These are phyloP conservation scores for Esox lucius DNA, from an alignment of 2,797 vertebrate species.

Conservation along the genomic window DNA sequence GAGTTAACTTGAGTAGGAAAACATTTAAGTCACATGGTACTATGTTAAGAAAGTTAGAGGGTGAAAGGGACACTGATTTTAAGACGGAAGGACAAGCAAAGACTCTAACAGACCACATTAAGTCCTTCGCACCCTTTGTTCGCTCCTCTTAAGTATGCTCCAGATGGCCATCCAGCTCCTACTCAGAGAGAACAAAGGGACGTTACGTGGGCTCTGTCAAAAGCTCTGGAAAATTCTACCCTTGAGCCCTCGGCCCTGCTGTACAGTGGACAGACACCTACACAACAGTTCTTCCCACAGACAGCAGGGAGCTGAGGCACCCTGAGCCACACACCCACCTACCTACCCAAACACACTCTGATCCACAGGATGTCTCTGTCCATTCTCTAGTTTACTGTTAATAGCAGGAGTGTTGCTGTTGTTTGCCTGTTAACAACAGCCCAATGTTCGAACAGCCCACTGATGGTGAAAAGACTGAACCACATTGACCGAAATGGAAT, in stretches of 20 bases:
- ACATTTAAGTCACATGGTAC: background rate
- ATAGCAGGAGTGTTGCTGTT: constrained; percentile 33
- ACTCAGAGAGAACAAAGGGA: constrained; percentile 30
- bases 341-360: background rate
- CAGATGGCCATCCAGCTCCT: constrained; percentile 8
- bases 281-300: background rate
- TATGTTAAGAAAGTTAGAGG: background rate
- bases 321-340: background rate
- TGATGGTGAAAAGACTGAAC: constrained; percentile 31
- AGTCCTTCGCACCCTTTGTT: background rate
- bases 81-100: background rate
- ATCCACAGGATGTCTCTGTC: background rate
- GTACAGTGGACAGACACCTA: background rate
- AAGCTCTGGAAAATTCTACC: constrained; percentile 16
- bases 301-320: background rate
- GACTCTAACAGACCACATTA: background rate
- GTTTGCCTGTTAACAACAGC: constrained; percentile 45
- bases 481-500: constrained; percentile 31
- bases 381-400: constrained; percentile 20
- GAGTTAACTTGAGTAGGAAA: background rate
- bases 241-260: constrained; percentile 18
- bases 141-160: constrained; percentile 44
- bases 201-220: constrained; percentile 26
- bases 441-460: constrained; percentile 35
- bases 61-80: constrained; percentile 1